Evolutionary conservation across 2,797 vertebrate species (phyloP).

Genomic region (Monodelphis domestica): DNA sequence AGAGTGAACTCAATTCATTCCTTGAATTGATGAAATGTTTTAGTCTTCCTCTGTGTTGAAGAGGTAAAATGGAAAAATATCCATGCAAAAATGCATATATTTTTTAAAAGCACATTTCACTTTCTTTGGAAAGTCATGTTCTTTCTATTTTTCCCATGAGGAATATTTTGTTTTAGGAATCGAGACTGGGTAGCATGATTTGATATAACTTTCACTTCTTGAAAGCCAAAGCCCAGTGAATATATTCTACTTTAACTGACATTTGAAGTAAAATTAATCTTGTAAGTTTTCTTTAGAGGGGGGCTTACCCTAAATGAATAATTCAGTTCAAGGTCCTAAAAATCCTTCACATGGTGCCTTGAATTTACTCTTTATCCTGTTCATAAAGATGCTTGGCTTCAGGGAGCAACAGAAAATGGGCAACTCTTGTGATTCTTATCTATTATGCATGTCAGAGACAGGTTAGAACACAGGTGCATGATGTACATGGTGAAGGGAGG

Average conservation of each 20-base stretch:
- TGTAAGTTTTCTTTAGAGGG: constrained; percentile 61
- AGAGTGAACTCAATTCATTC: constrained; percentile 51
- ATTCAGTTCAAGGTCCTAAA: constrained; percentile 52
- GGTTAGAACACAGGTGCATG: background rate
- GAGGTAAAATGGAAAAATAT: background rate
- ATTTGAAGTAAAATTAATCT: constrained; percentile 70
- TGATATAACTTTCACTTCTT: constrained; percentile 54
- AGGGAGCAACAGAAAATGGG: constrained; percentile 40
- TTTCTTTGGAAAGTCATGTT: background rate
- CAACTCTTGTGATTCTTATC: background rate
- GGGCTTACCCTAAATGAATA: constrained; percentile 53
- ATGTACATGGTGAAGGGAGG: background rate
- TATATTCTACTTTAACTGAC: constrained; percentile 30
- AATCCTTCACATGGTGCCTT: constrained; percentile 30
- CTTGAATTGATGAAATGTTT: constrained; percentile 49
- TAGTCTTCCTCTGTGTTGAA: constrained; percentile 13
- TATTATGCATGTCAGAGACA: background rate
- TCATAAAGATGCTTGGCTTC: constrained; percentile 47
- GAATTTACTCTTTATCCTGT: constrained; percentile 60
- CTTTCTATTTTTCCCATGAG: constrained; percentile 15
- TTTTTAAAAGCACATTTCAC: constrained; percentile 9
- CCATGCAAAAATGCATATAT: background rate
- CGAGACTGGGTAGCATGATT: constrained; percentile 56
- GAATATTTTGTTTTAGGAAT: constrained; percentile 39
- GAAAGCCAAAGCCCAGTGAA: constrained; percentile 63